Percentiles rank a stretch among this genome's conserved stretches.
These are phyloP conservation scores for Palaemon carinicauda DNA, from an alignment of 1,140 invertebrate genomes.

Conservation along the genomic window DNA sequence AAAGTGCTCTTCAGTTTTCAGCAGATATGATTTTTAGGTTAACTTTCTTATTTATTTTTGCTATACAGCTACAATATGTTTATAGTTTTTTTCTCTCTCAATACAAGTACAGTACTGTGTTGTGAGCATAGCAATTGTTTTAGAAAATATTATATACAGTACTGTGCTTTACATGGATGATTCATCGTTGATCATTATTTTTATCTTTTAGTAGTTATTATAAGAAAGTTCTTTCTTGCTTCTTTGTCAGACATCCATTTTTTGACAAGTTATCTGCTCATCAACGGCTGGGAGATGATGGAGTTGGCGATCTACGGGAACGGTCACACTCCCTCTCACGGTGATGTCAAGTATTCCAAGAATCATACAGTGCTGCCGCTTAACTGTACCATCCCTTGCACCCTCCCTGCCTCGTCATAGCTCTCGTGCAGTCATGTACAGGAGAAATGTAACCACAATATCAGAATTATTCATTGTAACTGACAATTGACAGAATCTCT, in stretches of 20 bases:
- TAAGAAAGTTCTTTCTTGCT: neutral
- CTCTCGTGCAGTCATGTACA: constrained; percentile 14
- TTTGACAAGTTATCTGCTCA: constrained; percentile 84
- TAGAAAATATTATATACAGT: no score
- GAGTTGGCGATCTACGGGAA: constrained; percentile 55
- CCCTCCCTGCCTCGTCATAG: constrained; percentile 4
- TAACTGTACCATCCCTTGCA: constrained; percentile 21
- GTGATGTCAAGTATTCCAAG: constrained; percentile 58
- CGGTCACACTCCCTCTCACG: constrained; percentile 62
- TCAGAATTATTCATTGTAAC: neutral
- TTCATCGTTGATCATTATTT: neutral
- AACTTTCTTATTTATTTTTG: no score
- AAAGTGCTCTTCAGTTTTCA: no score
- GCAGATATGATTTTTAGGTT: no score
- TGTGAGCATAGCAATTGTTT: no score
- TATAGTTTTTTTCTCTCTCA: no score
- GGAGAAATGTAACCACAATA: neutral
- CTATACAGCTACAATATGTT: no score
- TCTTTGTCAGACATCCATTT: constrained; percentile 78
- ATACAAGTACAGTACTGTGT: no score
- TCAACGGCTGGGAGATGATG: constrained; percentile 72
- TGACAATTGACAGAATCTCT: constrained; percentile 12
- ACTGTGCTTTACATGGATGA: no score
- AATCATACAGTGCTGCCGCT: constrained; percentile 45
- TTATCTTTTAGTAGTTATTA: neutral